Base-by-base conservation (phyloP, 2,797 vertebrate species). In the Crocidura indochinensis region DNA sequence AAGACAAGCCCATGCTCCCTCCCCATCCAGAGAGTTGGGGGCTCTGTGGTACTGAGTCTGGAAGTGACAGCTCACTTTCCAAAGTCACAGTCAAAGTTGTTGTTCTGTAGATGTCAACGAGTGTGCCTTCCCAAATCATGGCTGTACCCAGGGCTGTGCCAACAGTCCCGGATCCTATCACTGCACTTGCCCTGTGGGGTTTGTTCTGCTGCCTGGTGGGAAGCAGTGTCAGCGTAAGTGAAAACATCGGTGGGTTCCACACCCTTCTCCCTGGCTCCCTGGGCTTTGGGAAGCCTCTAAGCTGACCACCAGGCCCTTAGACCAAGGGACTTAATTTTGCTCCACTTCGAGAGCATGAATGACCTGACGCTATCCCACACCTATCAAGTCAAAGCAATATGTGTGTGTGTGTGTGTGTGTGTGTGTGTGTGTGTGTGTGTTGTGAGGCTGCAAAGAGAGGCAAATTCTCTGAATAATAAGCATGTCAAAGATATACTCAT, bases 111-210 rank as follows among this genome's bases (percentile, higher is more conserved):
- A 99, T 98, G 95, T 99, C 90, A 99, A 99, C 46, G 99, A 99
- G 97, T 99, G 99, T 87, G 98, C 98, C 82, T 97, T 98, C 49
- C 99, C 98, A 99, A 99, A 98, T 86, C 99, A 99, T 0, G 99
- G 99, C 94, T 99, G 99, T 96, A 99, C 99, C 92, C 98, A 99
- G 27, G 99, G 99, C 6, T 99, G 99, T 97, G 98, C 99, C 96
- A 99, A 99, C 91, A 96, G 97, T 71, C 99, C 98, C 1, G 99
- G 99, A 6, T 99, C 99, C n/a, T 99, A 99, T 94, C 98, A 99
- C 91, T 99, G 99, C 90, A 99, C 98, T 47, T 99, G 99, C 73
- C 99, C 99, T 0, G 91, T 95, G 87, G 99, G 99, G 38, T 99
- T 99, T 29, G 95, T 98, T 86, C 98, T 99, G 84, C 98, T 99